A percentile compares a stretch with the other conserved stretches of the same genome.
These are phyloP conservation scores for Micrastur ruficollis DNA, from an alignment of 2,797 vertebrate species.

Conservation along the genomic window DNA sequence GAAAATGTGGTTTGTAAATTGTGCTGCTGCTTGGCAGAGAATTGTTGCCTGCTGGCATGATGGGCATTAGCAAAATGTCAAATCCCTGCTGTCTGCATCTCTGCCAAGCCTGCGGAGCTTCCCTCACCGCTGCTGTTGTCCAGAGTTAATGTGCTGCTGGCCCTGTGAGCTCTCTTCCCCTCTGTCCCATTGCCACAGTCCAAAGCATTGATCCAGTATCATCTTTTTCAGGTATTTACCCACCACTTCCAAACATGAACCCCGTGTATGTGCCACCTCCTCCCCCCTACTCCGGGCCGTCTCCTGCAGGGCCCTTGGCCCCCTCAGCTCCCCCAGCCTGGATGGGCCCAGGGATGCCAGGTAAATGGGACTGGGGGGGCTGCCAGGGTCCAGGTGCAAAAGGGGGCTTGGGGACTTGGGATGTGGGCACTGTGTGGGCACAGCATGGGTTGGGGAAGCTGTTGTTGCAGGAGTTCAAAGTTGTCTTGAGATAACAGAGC, in stretches of 20 bases:
- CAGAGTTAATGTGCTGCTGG: neutral
- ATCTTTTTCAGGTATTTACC: conserved; percentile 60
- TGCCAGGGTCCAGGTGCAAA: neutral
- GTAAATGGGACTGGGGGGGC: neutral
- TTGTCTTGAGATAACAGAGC: neutral
- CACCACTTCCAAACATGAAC: conserved; percentile 68
- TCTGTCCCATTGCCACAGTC: neutral
- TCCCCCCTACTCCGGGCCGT: conserved; percentile 83
- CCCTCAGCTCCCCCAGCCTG: conserved; percentile 36
- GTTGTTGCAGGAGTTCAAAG: neutral
- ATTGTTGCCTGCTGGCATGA: neutral
- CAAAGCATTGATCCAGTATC: neutral
- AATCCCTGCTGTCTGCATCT: neutral
- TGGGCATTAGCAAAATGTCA: neutral
- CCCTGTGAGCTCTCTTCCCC: neutral
- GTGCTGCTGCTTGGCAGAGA: neutral
- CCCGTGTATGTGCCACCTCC: conserved; percentile 83
- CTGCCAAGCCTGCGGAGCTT: neutral
- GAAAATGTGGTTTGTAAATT: neutral
- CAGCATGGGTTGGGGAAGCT: neutral
- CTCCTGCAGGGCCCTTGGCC: conserved; percentile 51
- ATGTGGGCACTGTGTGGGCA: neutral
- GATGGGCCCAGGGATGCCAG: conserved; percentile 45
- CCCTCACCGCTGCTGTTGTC: neutral
- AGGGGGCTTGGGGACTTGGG: neutral